These are phyloP conservation scores for Lasioglossum calceatum DNA, from an alignment of 2,888 invertebrate genomes.

Conservation along the genomic window DNA sequence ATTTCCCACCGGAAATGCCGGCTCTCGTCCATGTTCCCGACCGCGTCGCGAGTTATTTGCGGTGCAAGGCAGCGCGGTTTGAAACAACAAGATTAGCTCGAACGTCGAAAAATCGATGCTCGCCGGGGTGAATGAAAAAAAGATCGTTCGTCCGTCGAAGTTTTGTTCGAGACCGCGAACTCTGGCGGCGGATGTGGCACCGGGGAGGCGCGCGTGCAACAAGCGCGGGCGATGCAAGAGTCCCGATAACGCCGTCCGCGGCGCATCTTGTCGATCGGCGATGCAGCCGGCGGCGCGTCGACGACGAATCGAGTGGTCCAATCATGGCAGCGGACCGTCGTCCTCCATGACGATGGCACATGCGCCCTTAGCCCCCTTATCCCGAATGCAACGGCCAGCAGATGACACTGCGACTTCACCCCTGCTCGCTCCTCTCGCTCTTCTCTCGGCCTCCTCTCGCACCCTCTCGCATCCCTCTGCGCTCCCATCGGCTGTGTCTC, in stretches of 20 bases:
- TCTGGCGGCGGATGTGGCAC: not conserved
- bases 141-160: not conserved
- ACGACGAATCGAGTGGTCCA: conserved; percentile 40
- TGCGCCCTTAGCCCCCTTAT: conserved; percentile 52
- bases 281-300: not conserved
- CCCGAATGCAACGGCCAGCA: conserved; percentile 42
- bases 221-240: not conserved
- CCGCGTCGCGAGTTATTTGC: not conserved
- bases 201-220: not conserved
- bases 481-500: conserved; percentile 43
- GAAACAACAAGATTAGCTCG: not conserved
- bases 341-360: conserved; percentile 47
- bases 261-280: conserved; percentile 3
- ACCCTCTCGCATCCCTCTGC: conserved; percentile 29
- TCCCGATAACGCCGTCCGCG: conserved; percentile 19
- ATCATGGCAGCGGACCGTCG: conserved; percentile 37
- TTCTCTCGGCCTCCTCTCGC: conserved; percentile 22
- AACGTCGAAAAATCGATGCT: not conserved
- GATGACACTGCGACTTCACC: conserved; percentile 63
- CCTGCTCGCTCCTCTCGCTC: conserved; percentile 51
- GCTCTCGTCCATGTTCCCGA: not conserved
- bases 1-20: not conserved
- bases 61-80: not conserved
- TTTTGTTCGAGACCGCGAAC: conserved; percentile 1
- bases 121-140: not conserved